Conservation (phyloP, 1,140 invertebrate genomes). For the Campoletis sonorensis region DNA sequence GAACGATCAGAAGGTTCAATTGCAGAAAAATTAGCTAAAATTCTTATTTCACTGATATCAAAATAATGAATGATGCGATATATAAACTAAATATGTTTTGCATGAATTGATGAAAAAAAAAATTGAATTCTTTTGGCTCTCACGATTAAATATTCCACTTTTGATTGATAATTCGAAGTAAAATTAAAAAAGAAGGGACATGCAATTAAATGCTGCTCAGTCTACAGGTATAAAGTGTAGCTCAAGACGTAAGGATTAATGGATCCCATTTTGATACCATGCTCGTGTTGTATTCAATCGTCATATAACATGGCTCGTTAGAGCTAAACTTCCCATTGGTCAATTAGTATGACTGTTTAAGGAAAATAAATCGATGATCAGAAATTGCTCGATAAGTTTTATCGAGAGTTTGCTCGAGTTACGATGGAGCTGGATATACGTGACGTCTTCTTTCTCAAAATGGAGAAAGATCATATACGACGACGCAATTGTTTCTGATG, state of each 20-base stretch:
- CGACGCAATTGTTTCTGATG: slow-evolving; percentile 5
- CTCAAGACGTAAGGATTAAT: neutral
- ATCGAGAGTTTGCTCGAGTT: slow-evolving; percentile 33
- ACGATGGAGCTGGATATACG: neutral
- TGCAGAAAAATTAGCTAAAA: too few species aligned
- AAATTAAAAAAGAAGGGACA: too few species aligned
- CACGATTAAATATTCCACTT: too few species aligned
- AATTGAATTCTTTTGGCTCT: too few species aligned
- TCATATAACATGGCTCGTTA: slow-evolving; percentile 49
- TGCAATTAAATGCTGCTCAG: too few species aligned
- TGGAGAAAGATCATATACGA: neutral
- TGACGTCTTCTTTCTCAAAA: slow-evolving; percentile 18
- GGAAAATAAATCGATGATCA: slow-evolving; percentile 49
- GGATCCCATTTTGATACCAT: neutral
- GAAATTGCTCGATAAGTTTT: slow-evolving; percentile 28
- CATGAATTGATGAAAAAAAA: too few species aligned
- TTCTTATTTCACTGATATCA: too few species aligned
- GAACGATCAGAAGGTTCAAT: too few species aligned
- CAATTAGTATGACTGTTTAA: slow-evolving; percentile 67
- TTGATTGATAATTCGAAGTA: too few species aligned
- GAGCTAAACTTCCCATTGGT: slow-evolving; percentile 64
- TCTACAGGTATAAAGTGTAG: too few species aligned
- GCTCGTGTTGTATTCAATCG: slow-evolving; percentile 55
- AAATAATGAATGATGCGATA: too few species aligned
- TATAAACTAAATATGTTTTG: too few species aligned